These are phyloP conservation scores for Drosophila tristis DNA, from an alignment of 1,140 invertebrate species.

Conservation along the genomic window DNA sequence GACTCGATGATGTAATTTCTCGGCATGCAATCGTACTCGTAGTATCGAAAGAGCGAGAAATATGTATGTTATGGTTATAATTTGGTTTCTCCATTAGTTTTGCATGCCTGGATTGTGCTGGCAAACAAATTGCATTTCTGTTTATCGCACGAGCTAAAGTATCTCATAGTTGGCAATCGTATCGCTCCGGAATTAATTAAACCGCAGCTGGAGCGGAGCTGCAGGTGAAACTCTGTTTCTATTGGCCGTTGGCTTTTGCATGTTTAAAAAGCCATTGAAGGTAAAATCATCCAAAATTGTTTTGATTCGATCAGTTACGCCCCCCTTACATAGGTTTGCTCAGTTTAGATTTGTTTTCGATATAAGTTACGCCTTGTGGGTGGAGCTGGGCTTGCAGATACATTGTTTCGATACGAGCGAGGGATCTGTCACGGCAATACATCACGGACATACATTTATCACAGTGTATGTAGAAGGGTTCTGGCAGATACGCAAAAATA, in stretches of 20 bases:
- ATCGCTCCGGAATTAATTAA: not conserved
- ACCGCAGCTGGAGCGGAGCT: not conserved
- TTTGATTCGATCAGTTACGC: slow-evolving; percentile 38
- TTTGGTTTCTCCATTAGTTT: slow-evolving; percentile 28
- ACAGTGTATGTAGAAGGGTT: not conserved
- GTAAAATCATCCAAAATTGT: slow-evolving; percentile 2
- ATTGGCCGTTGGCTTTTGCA: slow-evolving; percentile 35
- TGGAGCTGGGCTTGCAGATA: slow-evolving; percentile 27
- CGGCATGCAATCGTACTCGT: slow-evolving; percentile 1
- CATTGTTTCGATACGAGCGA: slow-evolving; percentile 23
- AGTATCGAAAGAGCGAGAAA: not conserved
- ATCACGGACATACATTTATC: not conserved
- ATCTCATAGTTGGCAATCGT: slow-evolving; percentile 15
- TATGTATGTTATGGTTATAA: slow-evolving; percentile 27
- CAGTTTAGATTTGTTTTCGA: slow-evolving; percentile 36
- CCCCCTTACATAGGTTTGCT: slow-evolving; percentile 1
- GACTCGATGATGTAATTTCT: slow-evolving; percentile 16
- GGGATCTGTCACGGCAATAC: slow-evolving; percentile 4
- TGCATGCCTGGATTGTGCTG: slow-evolving; percentile 32
- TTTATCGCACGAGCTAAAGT: slow-evolving; percentile 13
- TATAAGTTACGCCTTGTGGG: slow-evolving; percentile 50
- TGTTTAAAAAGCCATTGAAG: slow-evolving; percentile 7
- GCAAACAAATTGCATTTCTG: slow-evolving; percentile 51
- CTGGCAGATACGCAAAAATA: slow-evolving; percentile 13
- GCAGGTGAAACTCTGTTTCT: slow-evolving; percentile 1